phyloP scores from a whole-genome alignment of 2,888 invertebrate species.

The Neocrepidodera transversa region DNA sequence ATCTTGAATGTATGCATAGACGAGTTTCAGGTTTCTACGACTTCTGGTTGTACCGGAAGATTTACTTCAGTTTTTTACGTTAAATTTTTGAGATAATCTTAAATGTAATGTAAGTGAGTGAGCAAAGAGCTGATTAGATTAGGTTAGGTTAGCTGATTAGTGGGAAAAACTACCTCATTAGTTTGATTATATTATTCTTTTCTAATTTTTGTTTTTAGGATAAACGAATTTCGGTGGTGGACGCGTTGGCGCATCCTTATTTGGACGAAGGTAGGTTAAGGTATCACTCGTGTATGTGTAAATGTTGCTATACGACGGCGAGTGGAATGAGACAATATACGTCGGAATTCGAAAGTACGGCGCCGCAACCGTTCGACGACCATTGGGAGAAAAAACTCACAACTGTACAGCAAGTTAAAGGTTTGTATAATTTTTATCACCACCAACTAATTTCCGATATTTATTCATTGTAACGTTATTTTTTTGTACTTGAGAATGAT shows the following conservation, averaged over 20 bases:
- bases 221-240: conserved; percentile 92
- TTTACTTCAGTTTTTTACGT: no score
- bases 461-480: no score
- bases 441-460: background rate
- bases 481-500: no score
- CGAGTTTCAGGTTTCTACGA: no score
- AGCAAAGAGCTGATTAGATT: no score
- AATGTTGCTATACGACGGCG: conserved; percentile 89
- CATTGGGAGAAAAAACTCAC: conserved; percentile 95
- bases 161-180: no score
- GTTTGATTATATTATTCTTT: no score
- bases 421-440: conserved; percentile 65
- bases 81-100: no score
- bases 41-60: no score
- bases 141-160: no score
- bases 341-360: conserved; percentile 90
- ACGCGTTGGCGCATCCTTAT: conserved; percentile 96
- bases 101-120: no score
- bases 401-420: conserved; percentile 93
- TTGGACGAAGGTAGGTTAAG: conserved; percentile 96
- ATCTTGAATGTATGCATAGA: no score
- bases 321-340: conserved; percentile 86
- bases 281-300: conserved; percentile 99
- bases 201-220: conserved; percentile 71
- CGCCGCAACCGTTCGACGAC: conserved; percentile 92